phyloP scores from a whole-genome alignment of 2,797 vertebrate species.

The Sardinella longiceps region DNA sequence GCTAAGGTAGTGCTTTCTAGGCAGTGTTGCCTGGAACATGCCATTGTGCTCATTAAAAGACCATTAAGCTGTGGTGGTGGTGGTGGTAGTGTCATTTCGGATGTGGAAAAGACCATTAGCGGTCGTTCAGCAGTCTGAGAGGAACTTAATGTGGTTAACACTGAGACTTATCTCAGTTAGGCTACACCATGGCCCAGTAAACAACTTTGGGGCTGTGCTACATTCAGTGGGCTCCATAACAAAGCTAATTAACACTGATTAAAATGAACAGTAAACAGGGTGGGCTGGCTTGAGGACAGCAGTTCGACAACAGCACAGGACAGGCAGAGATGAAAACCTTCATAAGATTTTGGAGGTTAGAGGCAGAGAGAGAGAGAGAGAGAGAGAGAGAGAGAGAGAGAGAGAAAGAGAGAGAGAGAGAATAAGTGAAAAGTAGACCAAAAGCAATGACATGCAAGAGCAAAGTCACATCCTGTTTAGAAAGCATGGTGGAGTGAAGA shows the following conservation, averaged over 20 bases:
- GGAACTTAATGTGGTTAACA: background rate
- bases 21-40: too few relatives aligned
- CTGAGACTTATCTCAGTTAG: background rate
- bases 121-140: background rate
- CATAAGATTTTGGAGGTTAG: background rate
- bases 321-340: background rate
- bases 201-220: background rate
- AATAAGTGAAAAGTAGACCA: background rate
- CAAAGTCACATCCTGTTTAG: background rate
- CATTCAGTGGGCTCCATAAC: background rate
- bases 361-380: background rate
- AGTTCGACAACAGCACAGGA: background rate
- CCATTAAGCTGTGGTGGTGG: background rate
- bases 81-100: background rate
- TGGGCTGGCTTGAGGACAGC: background rate
- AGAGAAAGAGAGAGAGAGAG: background rate
- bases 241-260: background rate
- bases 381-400: slow-evolving; percentile 2
- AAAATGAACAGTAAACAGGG: background rate
- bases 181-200: background rate
- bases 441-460: background rate
- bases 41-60: too few relatives aligned
- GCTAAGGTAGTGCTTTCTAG: too few relatives aligned
- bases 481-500: background rate
- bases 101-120: background rate